phyloP scores from a whole-genome alignment of 2,888 invertebrate species.

The Euzetes globulus region DNA sequence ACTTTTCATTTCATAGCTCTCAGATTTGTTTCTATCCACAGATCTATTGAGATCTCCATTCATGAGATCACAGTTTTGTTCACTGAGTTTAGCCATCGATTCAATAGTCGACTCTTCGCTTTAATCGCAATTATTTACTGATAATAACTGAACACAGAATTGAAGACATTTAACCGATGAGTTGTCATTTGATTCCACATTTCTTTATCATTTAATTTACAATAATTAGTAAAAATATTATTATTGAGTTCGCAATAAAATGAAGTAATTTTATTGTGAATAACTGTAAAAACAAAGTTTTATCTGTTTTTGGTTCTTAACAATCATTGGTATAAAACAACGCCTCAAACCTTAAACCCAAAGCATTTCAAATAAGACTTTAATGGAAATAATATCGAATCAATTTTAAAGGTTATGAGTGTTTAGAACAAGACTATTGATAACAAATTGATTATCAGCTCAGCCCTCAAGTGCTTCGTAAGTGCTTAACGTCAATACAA shows the following conservation, averaged over 20 bases:
- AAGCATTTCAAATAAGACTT: not conserved
- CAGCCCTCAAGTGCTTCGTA: not conserved
- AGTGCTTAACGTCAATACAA: not conserved
- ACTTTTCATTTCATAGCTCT: not conserved
- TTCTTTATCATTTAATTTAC: too few relatives aligned
- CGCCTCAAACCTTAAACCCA: not conserved
- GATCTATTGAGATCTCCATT: not conserved
- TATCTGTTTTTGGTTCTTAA: not conserved
- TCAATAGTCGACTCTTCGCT: not conserved
- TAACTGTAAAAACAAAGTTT: not conserved
- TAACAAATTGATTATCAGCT: not conserved
- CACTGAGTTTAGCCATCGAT: constrained; percentile 19
- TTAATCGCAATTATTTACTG: not conserved
- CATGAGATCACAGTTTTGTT: not conserved
- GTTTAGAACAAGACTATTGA: not conserved
- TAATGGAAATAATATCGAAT: not conserved
- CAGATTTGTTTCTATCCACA: not conserved
- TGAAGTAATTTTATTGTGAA: not conserved
- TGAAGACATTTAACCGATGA: not conserved
- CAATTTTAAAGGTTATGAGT: constrained; percentile 12
- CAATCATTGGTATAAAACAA: not conserved
- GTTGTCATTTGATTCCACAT: not conserved
- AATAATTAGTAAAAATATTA: too few relatives aligned
- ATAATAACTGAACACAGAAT: not conserved
- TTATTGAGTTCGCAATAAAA: not conserved